A percentile compares a stretch with the other conserved stretches of the same genome.
These are phyloP conservation scores for Hoplodrina ambigua DNA, from an alignment of 2,888 invertebrate genomes.

Conservation along the genomic window DNA sequence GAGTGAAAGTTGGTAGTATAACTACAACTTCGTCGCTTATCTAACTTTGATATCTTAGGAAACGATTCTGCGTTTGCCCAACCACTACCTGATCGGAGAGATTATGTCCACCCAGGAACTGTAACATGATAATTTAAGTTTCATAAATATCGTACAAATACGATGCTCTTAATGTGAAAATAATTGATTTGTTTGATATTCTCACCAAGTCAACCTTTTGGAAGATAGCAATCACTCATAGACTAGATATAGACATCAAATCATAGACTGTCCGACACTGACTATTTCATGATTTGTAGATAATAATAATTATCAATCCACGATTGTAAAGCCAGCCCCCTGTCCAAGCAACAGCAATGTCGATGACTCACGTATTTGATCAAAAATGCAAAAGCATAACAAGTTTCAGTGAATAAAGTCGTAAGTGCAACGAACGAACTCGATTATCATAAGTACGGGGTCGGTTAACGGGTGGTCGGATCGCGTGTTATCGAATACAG, in stretches of 20 bases:
- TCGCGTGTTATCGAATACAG: conserved; percentile 48
- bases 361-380: background rate
- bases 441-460: conserved; percentile 53
- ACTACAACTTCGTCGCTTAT: background rate
- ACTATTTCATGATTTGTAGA: background rate
- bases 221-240: too few species aligned
- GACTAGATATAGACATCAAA: too few species aligned
- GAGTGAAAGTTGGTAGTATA: background rate
- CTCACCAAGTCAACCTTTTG: too few species aligned
- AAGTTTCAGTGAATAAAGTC: conserved; percentile 24
- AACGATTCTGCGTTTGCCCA: background rate
- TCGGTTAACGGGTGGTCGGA: conserved; percentile 25
- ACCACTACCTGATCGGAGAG: background rate
- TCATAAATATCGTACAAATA: too few species aligned
- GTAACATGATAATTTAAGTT: too few species aligned
- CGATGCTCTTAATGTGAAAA: too few species aligned
- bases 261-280: too few species aligned
- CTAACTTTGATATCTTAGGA: background rate
- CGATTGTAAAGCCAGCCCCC: background rate
- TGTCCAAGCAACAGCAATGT: background rate
- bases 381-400: conserved; percentile 23
- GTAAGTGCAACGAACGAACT: conserved; percentile 47
- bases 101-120: too few species aligned
- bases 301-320: background rate
- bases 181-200: too few species aligned